phyloP scores from a whole-genome alignment of 2,797 vertebrate species.

The Avahi laniger region DNA sequence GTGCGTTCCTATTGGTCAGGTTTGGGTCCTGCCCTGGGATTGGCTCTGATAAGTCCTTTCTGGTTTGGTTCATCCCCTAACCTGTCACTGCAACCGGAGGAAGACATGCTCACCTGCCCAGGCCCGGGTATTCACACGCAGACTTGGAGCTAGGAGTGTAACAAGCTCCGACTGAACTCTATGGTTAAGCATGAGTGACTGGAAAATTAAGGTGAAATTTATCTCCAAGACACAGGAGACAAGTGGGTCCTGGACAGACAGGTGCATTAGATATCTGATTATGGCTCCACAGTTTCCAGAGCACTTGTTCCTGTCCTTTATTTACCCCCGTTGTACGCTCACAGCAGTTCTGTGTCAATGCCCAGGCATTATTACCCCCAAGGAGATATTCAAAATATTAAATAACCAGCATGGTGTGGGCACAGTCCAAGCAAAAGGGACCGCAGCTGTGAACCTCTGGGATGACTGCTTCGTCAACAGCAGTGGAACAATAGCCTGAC shows the following conservation, averaged over 20 bases:
- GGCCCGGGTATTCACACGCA: not conserved
- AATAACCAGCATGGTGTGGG: not conserved
- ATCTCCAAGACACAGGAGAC: not conserved
- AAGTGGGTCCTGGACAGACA: not conserved
- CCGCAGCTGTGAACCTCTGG: not conserved
- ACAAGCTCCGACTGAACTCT: not conserved
- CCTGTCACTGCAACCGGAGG: not conserved
- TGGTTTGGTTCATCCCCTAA: not conserved
- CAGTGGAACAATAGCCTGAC: not conserved
- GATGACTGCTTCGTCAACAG: not conserved
- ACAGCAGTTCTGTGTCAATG: not conserved
- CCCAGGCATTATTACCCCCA: not conserved
- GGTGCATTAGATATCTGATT: rapidly evolving
- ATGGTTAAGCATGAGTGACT: not conserved
- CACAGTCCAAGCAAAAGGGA: not conserved
- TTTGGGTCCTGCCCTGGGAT: not conserved
- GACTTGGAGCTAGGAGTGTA: not conserved
- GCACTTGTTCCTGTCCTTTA: not conserved
- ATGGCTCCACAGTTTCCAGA: not conserved
- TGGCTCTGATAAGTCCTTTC: not conserved
- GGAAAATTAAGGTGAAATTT: not conserved
- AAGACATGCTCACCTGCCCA: not conserved
- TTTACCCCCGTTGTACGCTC: not conserved
- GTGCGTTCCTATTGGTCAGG: not conserved
- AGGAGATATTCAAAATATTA: not conserved